Evolutionary conservation across 2,113 vertebrate genomes (phyloP).

Genomic region (Formicarius rufipectus): DNA sequence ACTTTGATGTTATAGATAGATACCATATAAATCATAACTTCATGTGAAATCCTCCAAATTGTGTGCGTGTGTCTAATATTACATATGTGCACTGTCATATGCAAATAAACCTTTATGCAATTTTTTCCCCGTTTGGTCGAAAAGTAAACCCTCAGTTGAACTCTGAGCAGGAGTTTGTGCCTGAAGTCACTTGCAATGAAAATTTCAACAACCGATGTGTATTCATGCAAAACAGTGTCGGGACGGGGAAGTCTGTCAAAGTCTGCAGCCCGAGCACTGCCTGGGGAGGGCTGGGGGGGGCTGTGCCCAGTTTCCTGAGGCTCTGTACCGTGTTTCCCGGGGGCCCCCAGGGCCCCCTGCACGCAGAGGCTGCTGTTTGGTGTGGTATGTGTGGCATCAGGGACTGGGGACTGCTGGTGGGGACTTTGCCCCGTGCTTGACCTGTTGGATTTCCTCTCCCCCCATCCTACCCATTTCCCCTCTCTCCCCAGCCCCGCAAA

Average conservation of each 20-base stretch:
- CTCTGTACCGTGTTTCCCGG: slow-evolving; percentile 9
- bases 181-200: not conserved
- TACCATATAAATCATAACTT: not conserved
- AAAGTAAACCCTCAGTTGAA: not conserved
- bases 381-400: rapidly evolving
- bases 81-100: rapidly evolving
- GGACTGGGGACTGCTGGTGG: rapidly evolving
- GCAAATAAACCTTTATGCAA: not conserved
- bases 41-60: not conserved
- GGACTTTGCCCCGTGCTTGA: not conserved
- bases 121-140: not conserved
- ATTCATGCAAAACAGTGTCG: not conserved
- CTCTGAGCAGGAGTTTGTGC: not conserved
- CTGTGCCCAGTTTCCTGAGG: not conserved
- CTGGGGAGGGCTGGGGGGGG: not conserved
- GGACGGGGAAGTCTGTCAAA: slow-evolving; percentile 24
- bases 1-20: not conserved
- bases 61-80: not conserved
- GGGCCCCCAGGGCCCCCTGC: not conserved
- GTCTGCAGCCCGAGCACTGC: not conserved
- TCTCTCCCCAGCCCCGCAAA: not conserved
- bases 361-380: rapidly evolving
- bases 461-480: not conserved
- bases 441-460: not conserved
- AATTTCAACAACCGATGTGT: not conserved